Evolutionary conservation across 2,797 vertebrate genomes (phyloP).

Genomic region (Acrocephalus scirpaceus): DNA sequence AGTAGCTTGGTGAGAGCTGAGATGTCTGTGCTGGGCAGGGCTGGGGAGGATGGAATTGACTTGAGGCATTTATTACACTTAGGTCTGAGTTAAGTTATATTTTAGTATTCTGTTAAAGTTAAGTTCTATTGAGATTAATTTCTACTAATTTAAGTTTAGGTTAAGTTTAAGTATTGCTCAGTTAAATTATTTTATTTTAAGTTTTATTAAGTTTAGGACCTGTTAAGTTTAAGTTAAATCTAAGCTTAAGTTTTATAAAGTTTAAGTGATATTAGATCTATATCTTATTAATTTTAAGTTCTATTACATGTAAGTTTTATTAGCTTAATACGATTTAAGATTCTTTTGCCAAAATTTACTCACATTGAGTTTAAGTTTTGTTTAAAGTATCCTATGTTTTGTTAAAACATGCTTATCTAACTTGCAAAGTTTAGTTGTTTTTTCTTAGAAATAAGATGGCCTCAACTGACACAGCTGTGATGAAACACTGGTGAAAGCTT

Average conservation of each 20-base stretch:
- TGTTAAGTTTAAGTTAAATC: not conserved
- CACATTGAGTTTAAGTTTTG: not conserved
- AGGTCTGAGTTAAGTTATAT: not conserved
- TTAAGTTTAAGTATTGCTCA: not conserved
- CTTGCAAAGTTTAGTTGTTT: not conserved
- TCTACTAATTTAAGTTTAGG: not conserved
- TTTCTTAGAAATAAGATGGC: not conserved
- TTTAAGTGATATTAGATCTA: not conserved
- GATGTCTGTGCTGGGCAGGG: not conserved
- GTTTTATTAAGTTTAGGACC: not conserved
- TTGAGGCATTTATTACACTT: not conserved
- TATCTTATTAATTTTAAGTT: not conserved
- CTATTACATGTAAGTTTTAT: not conserved
- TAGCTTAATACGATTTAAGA: not conserved
- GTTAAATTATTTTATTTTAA: not conserved
- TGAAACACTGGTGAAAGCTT: too few relatives aligned
- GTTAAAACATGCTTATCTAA: not conserved
- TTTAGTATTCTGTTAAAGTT: not conserved
- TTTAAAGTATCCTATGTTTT: not conserved
- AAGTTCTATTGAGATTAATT: not conserved
- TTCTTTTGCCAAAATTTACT: not conserved
- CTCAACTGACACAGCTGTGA: not conserved
- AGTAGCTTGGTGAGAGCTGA: not conserved
- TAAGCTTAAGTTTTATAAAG: not conserved
- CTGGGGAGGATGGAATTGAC: not conserved